phyloP scores from a whole-genome alignment of 2,888 invertebrate genomes.

The Ephialtes manifestator region DNA sequence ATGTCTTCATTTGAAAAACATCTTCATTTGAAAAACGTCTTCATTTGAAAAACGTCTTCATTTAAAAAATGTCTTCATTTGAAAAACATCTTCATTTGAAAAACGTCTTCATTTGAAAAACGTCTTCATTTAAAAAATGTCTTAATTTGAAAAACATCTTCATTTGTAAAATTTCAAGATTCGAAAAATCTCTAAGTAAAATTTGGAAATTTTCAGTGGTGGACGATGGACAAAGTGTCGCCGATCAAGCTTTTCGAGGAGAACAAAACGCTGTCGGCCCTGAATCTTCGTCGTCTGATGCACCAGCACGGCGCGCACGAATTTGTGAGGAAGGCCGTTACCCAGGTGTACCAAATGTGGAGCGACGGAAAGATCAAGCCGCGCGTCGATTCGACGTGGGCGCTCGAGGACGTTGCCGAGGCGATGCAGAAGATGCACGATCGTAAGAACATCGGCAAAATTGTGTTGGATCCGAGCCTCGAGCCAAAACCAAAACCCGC shows the following conservation, averaged over 20 bases:
- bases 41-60: too few relatives aligned
- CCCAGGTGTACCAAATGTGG: constrained; percentile 92
- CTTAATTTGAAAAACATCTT: too few relatives aligned
- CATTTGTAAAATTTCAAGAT: too few relatives aligned
- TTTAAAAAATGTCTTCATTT: too few relatives aligned
- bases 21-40: too few relatives aligned
- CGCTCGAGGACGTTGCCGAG: constrained; percentile 94
- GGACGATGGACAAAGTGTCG: constrained; percentile 96
- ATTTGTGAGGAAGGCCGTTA: constrained; percentile 91
- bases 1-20: too few relatives aligned
- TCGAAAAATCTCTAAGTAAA: background rate
- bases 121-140: too few relatives aligned
- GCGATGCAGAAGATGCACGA: constrained; percentile 98
- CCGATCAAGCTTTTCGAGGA: constrained; percentile 96
- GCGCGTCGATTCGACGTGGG: constrained; percentile 94
- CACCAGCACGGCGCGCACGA: constrained; percentile 92
- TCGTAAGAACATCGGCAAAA: constrained; percentile 95
- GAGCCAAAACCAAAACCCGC: constrained; percentile 93
- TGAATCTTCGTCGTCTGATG: constrained; percentile 94
- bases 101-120: too few relatives aligned
- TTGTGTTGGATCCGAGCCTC: constrained; percentile 93
- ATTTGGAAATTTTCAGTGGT: constrained; percentile 89
- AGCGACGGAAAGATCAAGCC: constrained; percentile 93
- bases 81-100: too few relatives aligned
- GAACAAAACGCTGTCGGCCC: constrained; percentile 93